Evolutionary conservation across 2,888 invertebrate species (phyloP), one percentile per base, ranked within the genome.

Genomic region (Drosophila multiciliata): DNA sequence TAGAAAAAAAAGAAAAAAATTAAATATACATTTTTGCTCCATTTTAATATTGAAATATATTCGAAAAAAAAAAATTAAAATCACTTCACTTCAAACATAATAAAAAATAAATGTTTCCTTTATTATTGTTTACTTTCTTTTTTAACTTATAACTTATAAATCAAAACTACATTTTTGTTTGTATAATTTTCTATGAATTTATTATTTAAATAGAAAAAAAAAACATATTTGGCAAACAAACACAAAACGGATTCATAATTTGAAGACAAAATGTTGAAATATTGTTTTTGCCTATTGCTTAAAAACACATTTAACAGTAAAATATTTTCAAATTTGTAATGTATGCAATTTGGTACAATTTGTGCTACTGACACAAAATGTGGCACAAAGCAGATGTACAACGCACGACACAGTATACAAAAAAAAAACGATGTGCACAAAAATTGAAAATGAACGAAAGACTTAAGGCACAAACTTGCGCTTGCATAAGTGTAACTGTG

Each of bases 381-480:
- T 8, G 11, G 1, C 8, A 12, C n/a, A 11, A 42, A 73, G 57
- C 23, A 12, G 12, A 78, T 60, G 59, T 29, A 75, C 62, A 23
- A 48, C 6, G 38, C 32, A 40, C 29, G 54, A 59, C 67, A 69
- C 62, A 62, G 66, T 68, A 69, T 67, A 68, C n/a, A 65, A 74
- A 71, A 60, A 66, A 75, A 49, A 26, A n/a, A 0, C 36, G 35
- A 42, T 57, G 72, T 35, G 49, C 32, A 40, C 42, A 42, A 52
- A 52, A 29, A 69, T 26, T 50, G 38, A 59, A 38, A 60, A 58
- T 61, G 70, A 87, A 81, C 83, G 66, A 89, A 87, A 81, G 86
- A 87, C 86, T 87, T 84, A 87, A 87, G 87, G 69, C 89, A 87
- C 87, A 87, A 87, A 89, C 86, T 57, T 82, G 52, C 52, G 50